Base-by-base conservation (phyloP, 2,888 invertebrate genomes). In the Osmoderma eremita region DNA sequence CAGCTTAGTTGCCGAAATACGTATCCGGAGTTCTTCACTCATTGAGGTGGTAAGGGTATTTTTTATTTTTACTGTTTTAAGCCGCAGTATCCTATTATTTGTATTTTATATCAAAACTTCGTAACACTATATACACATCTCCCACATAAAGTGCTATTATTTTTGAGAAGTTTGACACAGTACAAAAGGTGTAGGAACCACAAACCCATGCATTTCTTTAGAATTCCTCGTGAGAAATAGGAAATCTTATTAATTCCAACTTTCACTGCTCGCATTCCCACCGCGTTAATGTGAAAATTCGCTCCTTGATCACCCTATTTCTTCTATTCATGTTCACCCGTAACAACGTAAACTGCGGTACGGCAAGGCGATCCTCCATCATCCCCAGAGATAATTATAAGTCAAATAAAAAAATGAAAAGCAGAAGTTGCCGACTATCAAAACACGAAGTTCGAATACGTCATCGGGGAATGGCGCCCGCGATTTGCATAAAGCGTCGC, bases 401-500 rank as follows among this genome's bases (percentile, higher is more conserved):
- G 64, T 48, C 54, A 45, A 69, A 69, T 68, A 67, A 70, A 69
- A 69, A 69, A 69, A 67, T 63, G 65, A 67, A 67, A 54, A 71
- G 69, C 69, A 72, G 71, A 72, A 72, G 70, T 63, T 69, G 69
- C 69, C 64, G 58, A 56, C 71, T 62, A 70, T 68, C 69, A 70
- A 70, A 70, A 70, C 65, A 66, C 71, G 63, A 65, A 68, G 51
- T 67, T 65, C 72, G 70, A 71, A 76, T 76, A 75, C 74, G 77
- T 76, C 76, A 77, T 74, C 73, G 74, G 75, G 75, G 77, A 77
- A 81, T 79, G 80, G 80, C 80, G 78, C 76, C 74, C 74, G 18
- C 18, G 75, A 82, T 83, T 82, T 81, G 81, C 82, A 83, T 82
- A 80, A 77, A 76, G 75, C 78, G 80, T 76, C 80, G 77, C 77